Conservation (phyloP, 2,797 vertebrate species). For the Ceryle rudis region DNA sequence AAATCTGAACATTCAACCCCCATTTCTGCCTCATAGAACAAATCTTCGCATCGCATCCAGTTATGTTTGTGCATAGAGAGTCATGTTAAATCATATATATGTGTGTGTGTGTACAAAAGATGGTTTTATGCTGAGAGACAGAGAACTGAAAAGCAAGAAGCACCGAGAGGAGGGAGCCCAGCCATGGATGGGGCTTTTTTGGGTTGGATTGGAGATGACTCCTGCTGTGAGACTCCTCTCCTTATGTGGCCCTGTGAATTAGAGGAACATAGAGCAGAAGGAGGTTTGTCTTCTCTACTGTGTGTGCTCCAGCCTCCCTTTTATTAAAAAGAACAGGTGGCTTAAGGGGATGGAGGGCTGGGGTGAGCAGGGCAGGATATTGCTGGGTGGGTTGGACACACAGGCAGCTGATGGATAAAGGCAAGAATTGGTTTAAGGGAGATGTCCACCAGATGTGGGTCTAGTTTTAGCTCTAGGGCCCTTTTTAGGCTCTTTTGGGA, state of each 20-base stretch:
- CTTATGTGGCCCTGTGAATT: neutral
- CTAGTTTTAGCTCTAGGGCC: neutral
- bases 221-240: neutral
- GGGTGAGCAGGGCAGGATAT: neutral
- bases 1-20: neutral
- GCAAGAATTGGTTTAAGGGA: neutral
- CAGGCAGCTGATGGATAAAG: neutral
- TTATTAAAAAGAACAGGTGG: neutral
- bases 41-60: neutral
- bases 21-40: fast-evolving
- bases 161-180: neutral
- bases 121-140: neutral
- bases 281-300: neutral
- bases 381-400: neutral
- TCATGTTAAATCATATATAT: fast-evolving
- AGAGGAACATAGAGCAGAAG: neutral
- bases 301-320: neutral
- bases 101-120: neutral
- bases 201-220: neutral
- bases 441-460: neutral
- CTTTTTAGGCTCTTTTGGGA: neutral
- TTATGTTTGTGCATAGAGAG: neutral
- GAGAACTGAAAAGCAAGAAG: neutral
- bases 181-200: fast-evolving
- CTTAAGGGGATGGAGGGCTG: neutral